Conservation (phyloP, 1,140 invertebrate genomes). For the silkworm (Bombyx mori) region ASM3026992v2 NC_085117.1:16472501-16473000, state of each 20-base stretch:
- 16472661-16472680: too few species aligned
- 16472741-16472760: not conserved
- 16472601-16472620: too few species aligned
- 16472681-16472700: too few species aligned
- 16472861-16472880: not conserved
- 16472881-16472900: not conserved
- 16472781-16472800: conserved; percentile 30
- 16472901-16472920: not conserved
- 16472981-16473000: conserved; percentile 15
- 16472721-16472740: too few species aligned
- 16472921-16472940: not conserved
- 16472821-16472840: conserved; percentile 38
- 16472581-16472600: too few species aligned
- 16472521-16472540: too few species aligned
- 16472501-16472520: too few species aligned
- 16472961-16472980: conserved; percentile 10
- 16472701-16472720: too few species aligned
- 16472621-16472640: too few species aligned
- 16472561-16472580: too few species aligned
- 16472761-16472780: conserved; percentile 28
- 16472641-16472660: too few species aligned
- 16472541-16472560: too few species aligned
- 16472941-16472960: not conserved
- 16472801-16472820: conserved; percentile 30
- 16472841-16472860: conserved; percentile 12